Evolutionary conservation across 2,888 invertebrate genomes (phyloP).

Genomic region (Heteropelma amictum): DNA sequence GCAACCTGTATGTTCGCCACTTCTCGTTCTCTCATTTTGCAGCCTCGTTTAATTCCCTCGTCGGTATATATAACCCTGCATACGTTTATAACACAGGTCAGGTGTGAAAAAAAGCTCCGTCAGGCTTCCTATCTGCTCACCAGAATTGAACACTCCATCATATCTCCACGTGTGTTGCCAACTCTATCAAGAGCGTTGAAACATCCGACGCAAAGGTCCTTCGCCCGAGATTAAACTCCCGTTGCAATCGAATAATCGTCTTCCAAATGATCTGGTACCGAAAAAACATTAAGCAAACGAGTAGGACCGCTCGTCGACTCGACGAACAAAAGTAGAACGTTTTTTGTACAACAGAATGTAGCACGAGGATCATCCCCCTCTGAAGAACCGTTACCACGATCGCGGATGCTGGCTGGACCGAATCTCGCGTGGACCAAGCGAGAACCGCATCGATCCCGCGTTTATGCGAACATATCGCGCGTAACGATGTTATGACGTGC

Average conservation of each 20-base stretch:
- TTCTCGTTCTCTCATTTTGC: conserved; percentile 56
- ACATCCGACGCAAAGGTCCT: too few relatives aligned
- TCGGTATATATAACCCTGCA: conserved; percentile 40
- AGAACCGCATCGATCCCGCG: not conserved
- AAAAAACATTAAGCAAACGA: too few relatives aligned
- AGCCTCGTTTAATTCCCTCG: conserved; percentile 58
- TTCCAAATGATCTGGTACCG: too few relatives aligned
- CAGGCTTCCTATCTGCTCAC: conserved; percentile 32
- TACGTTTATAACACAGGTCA: conserved; percentile 57
- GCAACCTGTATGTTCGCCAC: conserved; percentile 37
- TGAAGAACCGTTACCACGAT: conserved; percentile 9
- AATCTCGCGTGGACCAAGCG: not conserved
- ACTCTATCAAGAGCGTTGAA: conserved; percentile 43
- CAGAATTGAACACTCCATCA: conserved; percentile 53
- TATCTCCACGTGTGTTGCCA: conserved; percentile 36
- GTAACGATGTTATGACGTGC: conserved; percentile 66
- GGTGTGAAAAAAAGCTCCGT: conserved; percentile 54
- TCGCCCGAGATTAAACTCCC: too few relatives aligned
- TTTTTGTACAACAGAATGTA: not conserved
- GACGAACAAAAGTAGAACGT: not conserved
- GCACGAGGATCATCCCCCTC: too few relatives aligned
- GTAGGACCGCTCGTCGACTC: too few relatives aligned
- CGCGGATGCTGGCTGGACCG: not conserved
- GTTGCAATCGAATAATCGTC: too few relatives aligned
- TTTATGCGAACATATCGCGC: conserved; percentile 37